Conservation (phyloP, 2,888 invertebrate species). For the Ichneumoninae sp. region DNA sequence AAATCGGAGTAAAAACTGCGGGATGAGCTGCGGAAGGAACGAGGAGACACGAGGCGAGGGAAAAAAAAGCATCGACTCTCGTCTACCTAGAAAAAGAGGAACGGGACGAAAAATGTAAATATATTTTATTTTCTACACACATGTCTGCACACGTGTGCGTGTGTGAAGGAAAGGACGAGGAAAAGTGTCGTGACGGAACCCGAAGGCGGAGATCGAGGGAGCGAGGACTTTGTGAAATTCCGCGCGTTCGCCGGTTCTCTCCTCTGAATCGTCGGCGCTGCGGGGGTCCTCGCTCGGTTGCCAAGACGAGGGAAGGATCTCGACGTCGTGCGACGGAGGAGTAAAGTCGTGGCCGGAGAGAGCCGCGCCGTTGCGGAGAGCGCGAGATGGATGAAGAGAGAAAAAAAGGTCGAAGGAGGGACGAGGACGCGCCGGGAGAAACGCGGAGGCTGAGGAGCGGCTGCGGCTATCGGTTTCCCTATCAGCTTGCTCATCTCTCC, state of each 20-base stretch:
- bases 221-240: constrained; percentile 70
- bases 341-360: constrained; percentile 3
- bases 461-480: constrained; percentile 81
- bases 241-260: constrained; percentile 71
- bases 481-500: constrained; percentile 80
- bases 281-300: constrained; percentile 75
- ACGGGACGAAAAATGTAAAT: neutral
- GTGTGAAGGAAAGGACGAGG: constrained; percentile 65
- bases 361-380: neutral
- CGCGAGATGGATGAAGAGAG: constrained; percentile 58
- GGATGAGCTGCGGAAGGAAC: constrained; percentile 43
- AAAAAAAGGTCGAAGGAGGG: neutral
- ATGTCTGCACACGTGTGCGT: neutral
- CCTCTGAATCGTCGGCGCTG: constrained; percentile 69
- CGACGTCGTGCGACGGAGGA: constrained; percentile 48
- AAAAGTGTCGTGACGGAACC: constrained; percentile 61
- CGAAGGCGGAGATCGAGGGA: constrained; percentile 27
- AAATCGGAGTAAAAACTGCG: neutral
- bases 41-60: constrained; percentile 8
- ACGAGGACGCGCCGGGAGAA: neutral
- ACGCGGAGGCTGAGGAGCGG: constrained; percentile 57
- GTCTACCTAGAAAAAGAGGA: constrained; percentile 44
- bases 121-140: constrained; percentile 59
- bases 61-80: constrained; percentile 37
- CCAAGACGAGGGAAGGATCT: constrained; percentile 68